These are phyloP conservation scores for Poliocrania exsul DNA, from an alignment of 2,797 vertebrate genomes.

Conservation along the genomic window DNA sequence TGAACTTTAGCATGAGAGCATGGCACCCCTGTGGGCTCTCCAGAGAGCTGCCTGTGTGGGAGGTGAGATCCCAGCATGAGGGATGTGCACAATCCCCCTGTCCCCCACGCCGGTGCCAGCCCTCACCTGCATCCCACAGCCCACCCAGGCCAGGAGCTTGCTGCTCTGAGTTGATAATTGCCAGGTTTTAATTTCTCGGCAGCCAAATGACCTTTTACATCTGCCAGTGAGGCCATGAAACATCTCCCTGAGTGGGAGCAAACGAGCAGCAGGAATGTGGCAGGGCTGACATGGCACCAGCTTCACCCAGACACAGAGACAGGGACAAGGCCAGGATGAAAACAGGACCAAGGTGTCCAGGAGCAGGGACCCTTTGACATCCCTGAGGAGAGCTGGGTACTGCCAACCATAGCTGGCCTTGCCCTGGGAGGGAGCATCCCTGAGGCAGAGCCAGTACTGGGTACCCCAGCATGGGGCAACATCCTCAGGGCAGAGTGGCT, in stretches of 20 bases:
- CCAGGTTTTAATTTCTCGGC: conserved; percentile 49
- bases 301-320: rapidly evolving
- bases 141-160: not conserved
- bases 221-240: not conserved
- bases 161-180: conserved; percentile 22
- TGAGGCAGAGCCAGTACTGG: not conserved
- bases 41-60: not conserved
- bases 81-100: rapidly evolving
- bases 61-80: not conserved
- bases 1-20: not conserved
- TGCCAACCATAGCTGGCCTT: not conserved
- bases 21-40: not conserved
- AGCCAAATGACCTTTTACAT: conserved; percentile 27
- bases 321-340: not conserved
- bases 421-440: not conserved
- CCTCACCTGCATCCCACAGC: not conserved
- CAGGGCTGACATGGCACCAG: rapidly evolving
- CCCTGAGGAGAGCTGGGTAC: rapidly evolving
- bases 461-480: not conserved
- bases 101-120: not conserved
- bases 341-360: not conserved
- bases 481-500: not conserved
- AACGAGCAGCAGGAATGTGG: rapidly evolving
- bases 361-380: not conserved
- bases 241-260: not conserved